Evolutionary conservation across 2,888 invertebrate species (phyloP).

Genomic region (Mechanitis mazaeus): DNA sequence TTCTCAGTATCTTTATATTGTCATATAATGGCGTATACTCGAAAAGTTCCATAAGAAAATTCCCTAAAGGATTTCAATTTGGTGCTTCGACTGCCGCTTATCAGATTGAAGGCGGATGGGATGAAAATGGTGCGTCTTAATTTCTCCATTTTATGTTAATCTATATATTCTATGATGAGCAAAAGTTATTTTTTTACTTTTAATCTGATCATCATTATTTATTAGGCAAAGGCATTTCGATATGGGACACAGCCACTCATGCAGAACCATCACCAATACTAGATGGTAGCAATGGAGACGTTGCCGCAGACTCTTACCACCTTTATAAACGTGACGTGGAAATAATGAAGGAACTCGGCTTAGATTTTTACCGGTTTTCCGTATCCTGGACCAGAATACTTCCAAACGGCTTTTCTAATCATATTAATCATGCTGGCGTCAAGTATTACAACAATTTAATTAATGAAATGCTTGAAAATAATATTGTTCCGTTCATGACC

Average conservation of each 20-base stretch:
- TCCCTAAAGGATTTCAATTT: slow-evolving; percentile 50
- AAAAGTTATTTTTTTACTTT: too few species aligned
- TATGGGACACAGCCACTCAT: slow-evolving; percentile 71
- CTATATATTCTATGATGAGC: too few species aligned
- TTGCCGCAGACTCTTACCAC: slow-evolving; percentile 78
- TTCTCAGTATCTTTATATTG: slow-evolving; percentile 36
- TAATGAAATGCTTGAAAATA: slow-evolving; percentile 55
- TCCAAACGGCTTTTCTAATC: slow-evolving; percentile 73
- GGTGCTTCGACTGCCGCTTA: slow-evolving; percentile 70
- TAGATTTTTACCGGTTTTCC: slow-evolving; percentile 76
- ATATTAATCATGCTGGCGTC: slow-evolving; percentile 78
- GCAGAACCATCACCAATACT: slow-evolving; percentile 40
- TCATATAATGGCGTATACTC: slow-evolving; percentile 27
- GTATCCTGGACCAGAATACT: slow-evolving; percentile 81
- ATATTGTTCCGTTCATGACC: slow-evolving; percentile 76
- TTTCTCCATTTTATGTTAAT: slow-evolving; percentile 7
- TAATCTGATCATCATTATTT: too few species aligned
- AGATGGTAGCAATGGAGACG: slow-evolving; percentile 62
- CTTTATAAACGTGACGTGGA: slow-evolving; percentile 74
- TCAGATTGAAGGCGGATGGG: slow-evolving; percentile 77
- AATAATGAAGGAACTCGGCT: slow-evolving; percentile 61
- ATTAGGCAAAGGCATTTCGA: slow-evolving; percentile 76
- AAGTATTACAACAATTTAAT: slow-evolving; percentile 81
- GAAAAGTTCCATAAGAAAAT: slow-evolving; percentile 40
- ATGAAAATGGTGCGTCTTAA: slow-evolving; percentile 63